Base-by-base conservation (phyloP, 2,113 vertebrate genomes). In the Holacanthus passer region DNA sequence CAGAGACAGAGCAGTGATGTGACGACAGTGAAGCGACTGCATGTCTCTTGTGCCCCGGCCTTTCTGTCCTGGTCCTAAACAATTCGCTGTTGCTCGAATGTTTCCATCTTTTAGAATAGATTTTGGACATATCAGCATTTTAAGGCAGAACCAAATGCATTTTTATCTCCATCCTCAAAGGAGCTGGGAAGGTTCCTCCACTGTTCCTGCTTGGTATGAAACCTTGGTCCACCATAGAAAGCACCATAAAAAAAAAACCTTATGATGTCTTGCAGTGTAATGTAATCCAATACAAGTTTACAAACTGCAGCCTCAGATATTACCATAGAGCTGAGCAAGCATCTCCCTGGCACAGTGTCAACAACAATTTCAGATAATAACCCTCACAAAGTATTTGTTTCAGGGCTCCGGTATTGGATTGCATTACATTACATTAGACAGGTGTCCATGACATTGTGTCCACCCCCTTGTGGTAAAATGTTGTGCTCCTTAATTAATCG, bases 291-390 rank as follows among this genome's bases (percentile, higher is more conserved):
- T 52, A 31, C 8, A 68, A 55, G 8, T 67, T 74, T 5, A 59
- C 5, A 77, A 63, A 55, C 50, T 48, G 58, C 16, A 32, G 32
- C 35, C 17, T 64, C 22, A 35, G 35, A 64, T 39, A 77, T 59
- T 32, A 82, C 20, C 27, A 79, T 32, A 62, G n/a, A 31, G 74
- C 69, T 71, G 73, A 73, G 68, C 50, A 73, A 69, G 70, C 66
- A 69, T 43, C 58, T 75, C 35, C 47, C 16, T 35, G 19, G 22
- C 29, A 53, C 45, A 16, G 27, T 45, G 68, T 81, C 79, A 59
- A 43, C 64, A 48, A 20, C 47, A 55, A 60, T 79, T 72, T 79
- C n/a, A 50, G 4, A 63, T 79, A 63, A 82, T 70, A 81, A 27
- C 43, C 45, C 35, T 73, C 35, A 39, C 29, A 62, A 55, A 45